Evolutionary conservation across 2,888 invertebrate genomes (phyloP).

Genomic region (Drosophila koepferae): DNA sequence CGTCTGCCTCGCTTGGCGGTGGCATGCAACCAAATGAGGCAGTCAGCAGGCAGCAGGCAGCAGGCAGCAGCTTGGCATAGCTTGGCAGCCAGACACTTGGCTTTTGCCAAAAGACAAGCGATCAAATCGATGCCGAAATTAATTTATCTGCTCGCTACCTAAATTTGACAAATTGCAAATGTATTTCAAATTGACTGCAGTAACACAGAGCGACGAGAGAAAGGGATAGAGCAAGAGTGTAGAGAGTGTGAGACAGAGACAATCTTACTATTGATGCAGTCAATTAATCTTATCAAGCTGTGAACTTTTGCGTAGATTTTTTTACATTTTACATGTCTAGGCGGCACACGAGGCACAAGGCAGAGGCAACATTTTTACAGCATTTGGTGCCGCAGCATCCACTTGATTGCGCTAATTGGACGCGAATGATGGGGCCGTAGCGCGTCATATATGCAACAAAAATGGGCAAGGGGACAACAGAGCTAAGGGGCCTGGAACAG

Average conservation of each 20-base stretch:
- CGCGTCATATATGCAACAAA: constrained; percentile 31
- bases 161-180: constrained; percentile 79
- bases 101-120: constrained; percentile 72
- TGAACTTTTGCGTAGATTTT: constrained; percentile 75
- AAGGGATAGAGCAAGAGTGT: not conserved
- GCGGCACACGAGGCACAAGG: not conserved
- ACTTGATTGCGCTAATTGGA: constrained; percentile 76
- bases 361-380: not conserved
- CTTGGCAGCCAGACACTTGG: constrained; percentile 37
- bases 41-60: constrained; percentile 11
- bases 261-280: constrained; percentile 30
- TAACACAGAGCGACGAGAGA: constrained; percentile 1
- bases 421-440: constrained; percentile 46
- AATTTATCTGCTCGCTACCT: constrained; percentile 82
- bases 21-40: constrained; percentile 46
- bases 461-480: not conserved
- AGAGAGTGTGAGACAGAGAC: not conserved
- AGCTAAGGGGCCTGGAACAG: not conserved
- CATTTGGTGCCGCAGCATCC: constrained; percentile 36
- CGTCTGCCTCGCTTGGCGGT: constrained; percentile 30
- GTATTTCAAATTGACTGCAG: constrained; percentile 76
- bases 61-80: not conserved
- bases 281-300: constrained; percentile 75
- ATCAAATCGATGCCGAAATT: constrained; percentile 84
- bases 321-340: constrained; percentile 29